These are phyloP conservation scores for Entelurus aequoreus DNA, from an alignment of 2,113 vertebrate species.

Conservation along the genomic window DNA sequence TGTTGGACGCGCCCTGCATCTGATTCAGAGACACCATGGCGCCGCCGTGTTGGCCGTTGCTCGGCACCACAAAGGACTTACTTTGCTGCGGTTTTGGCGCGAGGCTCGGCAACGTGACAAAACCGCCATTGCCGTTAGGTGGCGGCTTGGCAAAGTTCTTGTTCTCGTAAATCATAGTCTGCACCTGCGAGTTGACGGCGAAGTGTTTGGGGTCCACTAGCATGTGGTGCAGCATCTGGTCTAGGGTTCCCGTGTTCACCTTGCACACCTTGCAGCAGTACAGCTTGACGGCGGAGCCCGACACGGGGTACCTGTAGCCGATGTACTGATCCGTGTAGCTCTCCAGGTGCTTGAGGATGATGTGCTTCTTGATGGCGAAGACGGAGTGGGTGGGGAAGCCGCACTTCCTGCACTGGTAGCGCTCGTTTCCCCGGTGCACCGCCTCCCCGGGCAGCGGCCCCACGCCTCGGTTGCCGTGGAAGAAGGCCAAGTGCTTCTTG, in stretches of 20 bases:
- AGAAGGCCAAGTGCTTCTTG: constrained; percentile 64
- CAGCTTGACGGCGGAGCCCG: constrained; percentile 38
- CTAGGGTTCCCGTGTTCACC: constrained; percentile 75
- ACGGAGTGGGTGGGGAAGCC: constrained; percentile 57
- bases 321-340: constrained; percentile 59
- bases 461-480: constrained; percentile 46
- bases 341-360: constrained; percentile 69
- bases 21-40: constrained; percentile 48
- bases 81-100: constrained; percentile 54
- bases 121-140: constrained; percentile 51
- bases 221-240: constrained; percentile 89
- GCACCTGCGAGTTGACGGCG: constrained; percentile 81
- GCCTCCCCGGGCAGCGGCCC: constrained; percentile 3
- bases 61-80: constrained; percentile 55
- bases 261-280: constrained; percentile 90
- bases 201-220: constrained; percentile 83
- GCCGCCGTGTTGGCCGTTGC: constrained; percentile 41
- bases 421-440: constrained; percentile 35
- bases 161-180: constrained; percentile 79
- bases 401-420: constrained; percentile 68
- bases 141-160: constrained; percentile 53
- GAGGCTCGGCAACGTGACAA: constrained; percentile 59
- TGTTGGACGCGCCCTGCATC: constrained; percentile 52
- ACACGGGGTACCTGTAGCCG: constrained; percentile 52
- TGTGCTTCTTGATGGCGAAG: constrained; percentile 70